A percentile compares a stretch with the other conserved stretches of the same genome.
These are phyloP conservation scores for Lasioglossum lativentre DNA, from an alignment of 2,888 invertebrate genomes.

Conservation along the genomic window DNA sequence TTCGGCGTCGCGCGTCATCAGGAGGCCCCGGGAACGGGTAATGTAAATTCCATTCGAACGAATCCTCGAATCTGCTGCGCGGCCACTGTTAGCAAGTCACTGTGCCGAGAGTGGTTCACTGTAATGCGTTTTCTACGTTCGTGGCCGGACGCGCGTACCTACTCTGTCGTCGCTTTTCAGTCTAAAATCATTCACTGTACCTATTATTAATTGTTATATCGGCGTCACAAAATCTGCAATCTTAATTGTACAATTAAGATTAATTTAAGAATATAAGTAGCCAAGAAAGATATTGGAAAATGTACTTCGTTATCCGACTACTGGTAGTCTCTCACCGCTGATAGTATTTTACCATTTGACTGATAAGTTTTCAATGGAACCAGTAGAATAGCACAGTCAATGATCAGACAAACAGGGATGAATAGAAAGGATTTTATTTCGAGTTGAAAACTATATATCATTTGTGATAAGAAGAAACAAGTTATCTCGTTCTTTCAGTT, in stretches of 20 bases:
- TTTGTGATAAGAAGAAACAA: no score
- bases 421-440: no score
- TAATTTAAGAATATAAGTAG: no score
- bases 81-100: constrained; percentile 55
- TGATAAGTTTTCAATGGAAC: no score
- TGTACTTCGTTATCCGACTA: neutral
- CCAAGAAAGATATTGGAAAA: neutral
- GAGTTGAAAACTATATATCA: no score
- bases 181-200: neutral
- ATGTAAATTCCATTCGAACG: constrained; percentile 69
- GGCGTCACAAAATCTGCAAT: neutral
- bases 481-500: no score
- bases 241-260: neutral
- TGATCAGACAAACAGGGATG: no score
- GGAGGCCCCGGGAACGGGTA: constrained; percentile 18
- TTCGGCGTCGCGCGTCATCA: constrained; percentile 48
- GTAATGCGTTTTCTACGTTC: constrained; percentile 55
- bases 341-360: neutral
- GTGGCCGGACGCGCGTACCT: constrained; percentile 29
- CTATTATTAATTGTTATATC: neutral
- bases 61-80: constrained; percentile 54
- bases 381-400: no score
- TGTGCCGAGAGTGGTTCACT: constrained; percentile 39
- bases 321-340: neutral
- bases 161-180: constrained; percentile 33